A percentile compares a stretch with the other conserved stretches of the same genome.
Evolutionary conservation across 2,113 vertebrate genomes (phyloP).

Genomic region (Dicentrarchus labrax): DNA sequence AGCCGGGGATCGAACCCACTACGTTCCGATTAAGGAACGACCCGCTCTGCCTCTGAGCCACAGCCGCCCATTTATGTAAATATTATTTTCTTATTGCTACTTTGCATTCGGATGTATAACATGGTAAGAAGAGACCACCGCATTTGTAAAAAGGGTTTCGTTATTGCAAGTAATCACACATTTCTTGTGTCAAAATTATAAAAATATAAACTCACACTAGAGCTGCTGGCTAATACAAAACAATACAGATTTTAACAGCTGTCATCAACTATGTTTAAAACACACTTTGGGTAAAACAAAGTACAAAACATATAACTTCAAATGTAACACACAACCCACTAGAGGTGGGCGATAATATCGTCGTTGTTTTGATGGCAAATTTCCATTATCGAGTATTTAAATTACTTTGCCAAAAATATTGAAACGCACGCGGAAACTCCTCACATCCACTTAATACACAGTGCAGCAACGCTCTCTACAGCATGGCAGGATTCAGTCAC

Average conservation of each 20-base stretch:
- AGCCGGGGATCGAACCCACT: no score
- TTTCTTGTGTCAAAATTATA: background rate
- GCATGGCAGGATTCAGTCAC: no score
- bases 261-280: background rate
- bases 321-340: slow-evolving; percentile 6
- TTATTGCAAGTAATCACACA: background rate
- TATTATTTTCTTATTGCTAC: background rate
- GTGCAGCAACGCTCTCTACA: no score
- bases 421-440: no score
- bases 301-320: background rate
- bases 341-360: no score
- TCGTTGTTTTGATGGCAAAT: no score
- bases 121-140: background rate
- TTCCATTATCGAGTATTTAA: no score
- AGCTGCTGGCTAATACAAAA: slow-evolving; percentile 16
- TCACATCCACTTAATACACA: no score
- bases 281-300: background rate
- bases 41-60: no score
- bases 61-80: no score
- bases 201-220: slow-evolving; percentile 7
- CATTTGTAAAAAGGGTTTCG: background rate
- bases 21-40: no score
- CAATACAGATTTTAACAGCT: slow-evolving; percentile 1
- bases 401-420: no score
- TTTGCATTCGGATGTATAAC: slow-evolving; percentile 1